Evolutionary conservation across 2,113 vertebrate species (phyloP), one percentile per base, ranked within the genome.

Genomic region (Gymnarchus niloticus): DNA sequence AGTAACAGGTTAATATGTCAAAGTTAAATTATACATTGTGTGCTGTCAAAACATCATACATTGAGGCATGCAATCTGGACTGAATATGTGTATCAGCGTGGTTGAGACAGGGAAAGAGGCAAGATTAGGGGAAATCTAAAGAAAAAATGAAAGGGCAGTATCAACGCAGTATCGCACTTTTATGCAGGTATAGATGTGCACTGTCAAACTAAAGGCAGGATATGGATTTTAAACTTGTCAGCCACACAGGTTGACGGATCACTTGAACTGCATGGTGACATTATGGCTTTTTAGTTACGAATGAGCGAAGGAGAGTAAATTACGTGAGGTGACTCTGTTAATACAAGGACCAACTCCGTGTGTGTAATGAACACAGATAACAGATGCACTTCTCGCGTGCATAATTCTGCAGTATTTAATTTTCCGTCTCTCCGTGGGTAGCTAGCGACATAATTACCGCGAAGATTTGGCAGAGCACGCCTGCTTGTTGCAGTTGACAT

Each of bases 341-440:
- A 41, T 73, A 73, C 65, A 73, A 37, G 65, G 19, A 73, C 65
- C 65, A 41, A 14, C 65, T 73, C 33, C 41, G 10, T 73, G 28
- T 37, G 65, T 78, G 44, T 78, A 78, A 48, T 48, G 76, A 78
- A 12, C 76, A 48, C 76, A 48, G 44, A n/a, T 48, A 48, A 41
- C 19, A 78, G 76, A 78, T 78, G 46, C 41, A 48, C 76, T 78
- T 78, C 46, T 83, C 28, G 12, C 25, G 33, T 83, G 82, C 23
- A 37, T 56, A 83, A 83, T 83, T 83, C 56, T 83, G 54, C 33
- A 41, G 82, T 83, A 57, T 83, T 83, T 83, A 57, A 57, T 82
- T 52, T 51, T 12, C 80, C 19, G 80, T n/a, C 25, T 54, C 49
- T 82, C 80, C 6, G 51, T 46, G 10, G 82, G 56, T 57, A 57